Evolutionary conservation across 1,140 invertebrate genomes (phyloP).

Genomic region (Aphelinus atriplicis): DNA sequence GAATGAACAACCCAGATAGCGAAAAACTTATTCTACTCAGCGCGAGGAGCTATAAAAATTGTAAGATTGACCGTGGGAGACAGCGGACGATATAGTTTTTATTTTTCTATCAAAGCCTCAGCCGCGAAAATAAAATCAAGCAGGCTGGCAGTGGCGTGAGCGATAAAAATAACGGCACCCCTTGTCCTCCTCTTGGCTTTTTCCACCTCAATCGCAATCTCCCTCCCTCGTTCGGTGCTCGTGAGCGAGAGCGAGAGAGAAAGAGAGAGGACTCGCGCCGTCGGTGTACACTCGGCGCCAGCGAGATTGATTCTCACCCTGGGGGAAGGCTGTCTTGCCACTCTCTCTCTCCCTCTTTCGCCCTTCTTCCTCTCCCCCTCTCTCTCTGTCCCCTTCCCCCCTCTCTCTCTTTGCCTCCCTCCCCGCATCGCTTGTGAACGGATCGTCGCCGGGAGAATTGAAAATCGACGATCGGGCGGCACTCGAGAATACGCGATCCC

Average conservation of each 20-base stretch:
- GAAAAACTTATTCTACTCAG: too few relatives aligned
- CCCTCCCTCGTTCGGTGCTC: slow-evolving; percentile 5
- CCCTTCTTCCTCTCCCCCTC: background rate
- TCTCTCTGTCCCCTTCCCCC: background rate
- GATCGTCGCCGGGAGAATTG: slow-evolving; percentile 29
- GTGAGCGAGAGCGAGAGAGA: too few relatives aligned
- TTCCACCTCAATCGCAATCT: slow-evolving; percentile 23
- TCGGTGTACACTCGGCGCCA: slow-evolving; percentile 6
- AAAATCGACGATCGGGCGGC: slow-evolving; percentile 30
- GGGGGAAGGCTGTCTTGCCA: slow-evolving; percentile 44
- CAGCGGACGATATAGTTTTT: slow-evolving; percentile 11
- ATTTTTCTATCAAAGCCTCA: slow-evolving; percentile 25
- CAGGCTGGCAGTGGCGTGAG: background rate
- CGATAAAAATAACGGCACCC: slow-evolving; percentile 24
- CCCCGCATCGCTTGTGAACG: background rate
- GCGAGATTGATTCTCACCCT: slow-evolving; percentile 44
- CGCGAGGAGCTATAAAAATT: slow-evolving; percentile 7
- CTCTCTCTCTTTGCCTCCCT: background rate
- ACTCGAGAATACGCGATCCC: slow-evolving; percentile 36
- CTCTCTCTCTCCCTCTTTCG: background rate
- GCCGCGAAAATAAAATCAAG: slow-evolving; percentile 19
- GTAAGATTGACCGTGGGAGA: background rate
- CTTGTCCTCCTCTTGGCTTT: background rate
- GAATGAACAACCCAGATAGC: too few relatives aligned
- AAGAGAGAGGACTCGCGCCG: background rate